These are phyloP conservation scores for Coregonus suidteri DNA, from an alignment of 2,797 vertebrate species.

Conservation along the genomic window DNA sequence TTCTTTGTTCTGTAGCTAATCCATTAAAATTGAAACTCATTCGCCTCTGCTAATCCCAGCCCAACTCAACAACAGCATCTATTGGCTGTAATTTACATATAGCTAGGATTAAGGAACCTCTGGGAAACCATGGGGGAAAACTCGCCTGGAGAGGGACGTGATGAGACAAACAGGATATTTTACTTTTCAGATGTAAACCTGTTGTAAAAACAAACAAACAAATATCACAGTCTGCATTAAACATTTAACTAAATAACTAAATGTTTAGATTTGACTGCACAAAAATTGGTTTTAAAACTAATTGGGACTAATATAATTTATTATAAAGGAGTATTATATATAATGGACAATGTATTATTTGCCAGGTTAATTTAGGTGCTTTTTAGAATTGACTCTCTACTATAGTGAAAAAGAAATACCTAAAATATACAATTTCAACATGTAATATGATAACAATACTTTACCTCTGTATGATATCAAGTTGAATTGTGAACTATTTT, in stretches of 20 bases:
- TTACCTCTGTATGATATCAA: constrained; percentile 5
- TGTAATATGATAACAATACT: neutral
- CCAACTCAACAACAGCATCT: constrained; percentile 91
- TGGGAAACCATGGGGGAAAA: constrained; percentile 49
- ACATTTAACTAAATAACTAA: neutral
- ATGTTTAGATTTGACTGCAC: neutral
- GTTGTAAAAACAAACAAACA: neutral
- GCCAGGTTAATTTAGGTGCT: no score
- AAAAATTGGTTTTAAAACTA: neutral
- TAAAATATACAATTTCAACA: neutral
- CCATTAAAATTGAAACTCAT: constrained; percentile 99
- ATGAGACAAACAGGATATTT: constrained; percentile 9
- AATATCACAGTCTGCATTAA: neutral
- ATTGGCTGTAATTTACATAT: constrained; percentile 82
- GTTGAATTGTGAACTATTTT: constrained; percentile 32
- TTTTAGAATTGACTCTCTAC: neutral
- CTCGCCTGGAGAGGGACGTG: constrained; percentile 20
- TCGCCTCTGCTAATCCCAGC: constrained; percentile 99
- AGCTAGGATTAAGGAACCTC: constrained; percentile 86
- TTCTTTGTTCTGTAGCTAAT: constrained; percentile 99
- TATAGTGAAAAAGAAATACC: neutral
- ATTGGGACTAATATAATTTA: neutral
- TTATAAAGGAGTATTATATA: no score
- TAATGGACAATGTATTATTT: no score
- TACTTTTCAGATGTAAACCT: neutral